These are phyloP conservation scores for Haplochromis vanheusdeni DNA, from an alignment of 2,113 vertebrate genomes.

Conservation along the genomic window DNA sequence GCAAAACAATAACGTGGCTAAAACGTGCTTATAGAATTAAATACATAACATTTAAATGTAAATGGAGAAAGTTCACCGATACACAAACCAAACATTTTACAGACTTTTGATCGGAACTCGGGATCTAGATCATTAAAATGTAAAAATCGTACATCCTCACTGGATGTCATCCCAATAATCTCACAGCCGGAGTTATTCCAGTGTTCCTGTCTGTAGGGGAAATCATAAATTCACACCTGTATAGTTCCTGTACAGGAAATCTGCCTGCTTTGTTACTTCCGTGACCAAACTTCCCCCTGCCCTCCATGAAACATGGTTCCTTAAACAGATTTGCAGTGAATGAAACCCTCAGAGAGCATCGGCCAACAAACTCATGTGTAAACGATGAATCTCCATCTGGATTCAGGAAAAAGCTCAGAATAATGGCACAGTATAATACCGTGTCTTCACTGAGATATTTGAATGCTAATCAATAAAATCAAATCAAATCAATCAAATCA, in stretches of 20 bases:
- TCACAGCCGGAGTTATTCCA: neutral
- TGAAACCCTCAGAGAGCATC: neutral
- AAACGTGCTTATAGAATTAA: neutral
- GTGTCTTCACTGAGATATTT: too few relatives aligned
- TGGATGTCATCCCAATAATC: neutral
- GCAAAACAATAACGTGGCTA: neutral
- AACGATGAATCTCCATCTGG: neutral
- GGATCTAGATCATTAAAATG: neutral
- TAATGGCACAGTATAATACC: neutral
- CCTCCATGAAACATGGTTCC: neutral
- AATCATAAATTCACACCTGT: neutral
- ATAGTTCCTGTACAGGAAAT: neutral
- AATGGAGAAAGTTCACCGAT: neutral
- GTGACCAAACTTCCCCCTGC: neutral
- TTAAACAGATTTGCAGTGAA: neutral
- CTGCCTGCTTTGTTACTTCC: neutral
- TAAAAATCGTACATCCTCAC: neutral
- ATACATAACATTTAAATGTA: neutral
- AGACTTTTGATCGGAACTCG: fast-evolving
- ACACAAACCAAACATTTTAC: neutral
- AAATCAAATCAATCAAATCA: too few relatives aligned
- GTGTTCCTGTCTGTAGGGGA: neutral
- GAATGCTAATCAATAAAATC: too few relatives aligned
- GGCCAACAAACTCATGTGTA: neutral
- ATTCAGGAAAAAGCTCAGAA: neutral